A percentile compares a stretch with the other conserved stretches of the same genome.
Evolutionary conservation across 2,797 vertebrate species (phyloP).

Genomic region (Antrozous pallidus): DNA sequence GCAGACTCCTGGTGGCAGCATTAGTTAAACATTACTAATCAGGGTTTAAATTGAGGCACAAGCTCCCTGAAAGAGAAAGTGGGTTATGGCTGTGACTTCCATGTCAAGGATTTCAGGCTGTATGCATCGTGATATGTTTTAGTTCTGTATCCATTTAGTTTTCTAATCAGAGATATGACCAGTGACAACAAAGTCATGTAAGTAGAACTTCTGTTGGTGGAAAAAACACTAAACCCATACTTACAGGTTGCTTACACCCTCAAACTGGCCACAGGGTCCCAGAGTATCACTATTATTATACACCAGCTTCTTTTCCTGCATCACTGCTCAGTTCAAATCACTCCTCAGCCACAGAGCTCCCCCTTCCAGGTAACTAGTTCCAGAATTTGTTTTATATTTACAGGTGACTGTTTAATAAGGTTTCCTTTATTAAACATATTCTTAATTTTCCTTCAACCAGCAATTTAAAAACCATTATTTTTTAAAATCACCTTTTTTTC

Average conservation of each 20-base stretch:
- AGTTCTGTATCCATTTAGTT: not conserved
- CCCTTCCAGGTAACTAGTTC: not conserved
- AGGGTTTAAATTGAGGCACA: not conserved
- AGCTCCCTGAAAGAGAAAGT: not conserved
- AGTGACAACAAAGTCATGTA: not conserved
- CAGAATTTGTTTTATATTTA: not conserved
- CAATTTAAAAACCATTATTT: not conserved
- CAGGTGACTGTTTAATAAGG: not conserved
- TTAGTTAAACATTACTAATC: not conserved
- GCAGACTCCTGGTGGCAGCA: not conserved
- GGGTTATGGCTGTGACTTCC: not conserved
- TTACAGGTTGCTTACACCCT: not conserved
- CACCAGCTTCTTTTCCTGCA: not conserved
- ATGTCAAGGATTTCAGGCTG: not conserved
- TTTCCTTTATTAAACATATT: not conserved
- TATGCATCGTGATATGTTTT: not conserved
- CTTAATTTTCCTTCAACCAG: not conserved
- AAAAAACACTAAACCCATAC: not conserved
- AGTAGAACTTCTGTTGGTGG: not conserved
- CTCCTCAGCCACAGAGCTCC: not conserved
- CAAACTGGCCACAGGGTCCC: not conserved
- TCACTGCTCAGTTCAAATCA: not conserved
- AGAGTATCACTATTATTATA: not conserved
- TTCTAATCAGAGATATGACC: not conserved
- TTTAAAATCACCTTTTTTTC: not conserved